phyloP scores from a whole-genome alignment of 2,888 invertebrate genomes.

The Saturnia japonica region DNA sequence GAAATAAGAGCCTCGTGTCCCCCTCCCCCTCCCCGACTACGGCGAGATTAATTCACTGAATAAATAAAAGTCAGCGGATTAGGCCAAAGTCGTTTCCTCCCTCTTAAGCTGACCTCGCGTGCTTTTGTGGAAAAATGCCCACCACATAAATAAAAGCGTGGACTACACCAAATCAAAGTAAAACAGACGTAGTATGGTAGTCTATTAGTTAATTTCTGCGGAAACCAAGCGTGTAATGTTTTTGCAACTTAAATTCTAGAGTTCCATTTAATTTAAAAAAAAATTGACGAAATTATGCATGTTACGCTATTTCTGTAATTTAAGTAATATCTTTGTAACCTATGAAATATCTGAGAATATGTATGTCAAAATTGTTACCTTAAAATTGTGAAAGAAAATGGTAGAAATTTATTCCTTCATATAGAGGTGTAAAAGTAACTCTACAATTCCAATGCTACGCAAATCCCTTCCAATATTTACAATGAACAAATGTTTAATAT shows the following conservation, averaged over 20 bases:
- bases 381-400: background rate
- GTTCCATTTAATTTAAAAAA: background rate
- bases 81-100: slow-evolving; percentile 80
- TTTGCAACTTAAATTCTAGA: too few species aligned
- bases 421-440: slow-evolving; percentile 30
- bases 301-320: background rate
- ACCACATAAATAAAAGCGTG: slow-evolving; percentile 72
- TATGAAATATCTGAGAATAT: background rate
- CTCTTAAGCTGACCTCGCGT: slow-evolving; percentile 80
- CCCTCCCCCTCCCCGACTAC: slow-evolving; percentile 64
- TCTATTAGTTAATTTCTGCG: slow-evolving; percentile 37
- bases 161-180: slow-evolving; percentile 69
- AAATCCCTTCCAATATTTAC: slow-evolving; percentile 55
- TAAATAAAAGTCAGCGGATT: slow-evolving; percentile 83
- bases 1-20: slow-evolving; percentile 68
- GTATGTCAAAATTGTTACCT: background rate
- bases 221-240: background rate
- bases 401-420: slow-evolving; percentile 22
- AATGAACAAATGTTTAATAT: slow-evolving; percentile 58
- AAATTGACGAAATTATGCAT: background rate
- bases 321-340: background rate
- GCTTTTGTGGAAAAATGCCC: slow-evolving; percentile 78
- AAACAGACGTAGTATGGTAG: slow-evolving; percentile 50
- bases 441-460: slow-evolving; percentile 40
- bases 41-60: slow-evolving; percentile 81